Evolutionary conservation across 92 coral and sea anemone species (phyloP), one percentile per base, ranked within the genome.

Genomic region (Palythoa grandis): DNA sequence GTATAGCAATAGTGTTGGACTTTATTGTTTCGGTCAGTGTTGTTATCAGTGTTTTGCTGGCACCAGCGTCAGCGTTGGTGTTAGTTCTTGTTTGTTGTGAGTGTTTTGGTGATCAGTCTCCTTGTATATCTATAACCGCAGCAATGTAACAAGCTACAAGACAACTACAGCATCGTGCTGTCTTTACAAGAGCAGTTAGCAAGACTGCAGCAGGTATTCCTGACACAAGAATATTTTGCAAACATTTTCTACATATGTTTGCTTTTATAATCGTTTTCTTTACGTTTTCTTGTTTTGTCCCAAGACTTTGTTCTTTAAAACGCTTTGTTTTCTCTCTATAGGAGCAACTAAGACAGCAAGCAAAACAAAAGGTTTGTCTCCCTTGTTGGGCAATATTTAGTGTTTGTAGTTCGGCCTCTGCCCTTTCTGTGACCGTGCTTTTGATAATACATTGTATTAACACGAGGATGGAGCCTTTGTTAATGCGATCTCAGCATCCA

Each of bases 341-440:
- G 98, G 98, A 96, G 71, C 98, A 96, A 87, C 87, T 96, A 69
- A 90, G 95, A 60, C 98, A 96, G 86, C 98, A 96, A 85, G 98
- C 98, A 60, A 96, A 96, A 60, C 98, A 94, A 86, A 96, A 96
- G 92, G 98, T 96, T 66, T 69, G 87, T 88, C 7, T 5, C 7
- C 7, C 6, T 43, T 43, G 50, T 43, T 43, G 1, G 50, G 6
- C 50, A 43, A 43, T 43, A 43, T 5, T 43, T 43, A 29, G 35
- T 29, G 50, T 5, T 8, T 43, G 50, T 43, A 1, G 9, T 43
- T 1, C 50, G 3, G 7, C 50, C 9, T 43, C 50, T 43, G 35
- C 35, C 9, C 9, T 43, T 43, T 8, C 9, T 43, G 9, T 43
- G 50, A 4, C 50, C 50, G 3, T 43, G 50, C 9, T 43, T 43